Evolutionary conservation across 2,888 invertebrate genomes (phyloP).

Genomic region (Adela reaumurella): DNA sequence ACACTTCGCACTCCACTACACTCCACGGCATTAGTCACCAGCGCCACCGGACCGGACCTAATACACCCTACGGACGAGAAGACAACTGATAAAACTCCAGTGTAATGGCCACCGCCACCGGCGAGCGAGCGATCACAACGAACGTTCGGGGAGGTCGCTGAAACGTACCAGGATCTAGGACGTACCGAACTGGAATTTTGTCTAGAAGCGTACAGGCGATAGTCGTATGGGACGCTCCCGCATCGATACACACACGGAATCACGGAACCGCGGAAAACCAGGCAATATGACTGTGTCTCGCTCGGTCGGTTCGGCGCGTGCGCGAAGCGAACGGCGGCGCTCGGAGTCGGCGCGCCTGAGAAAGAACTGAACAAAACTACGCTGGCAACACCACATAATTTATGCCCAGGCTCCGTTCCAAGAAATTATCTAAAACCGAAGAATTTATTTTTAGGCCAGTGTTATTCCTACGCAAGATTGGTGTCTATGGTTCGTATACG

Average conservation of each 20-base stretch:
- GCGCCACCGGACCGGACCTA: background rate
- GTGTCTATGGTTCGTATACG: no score
- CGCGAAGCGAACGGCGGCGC: background rate
- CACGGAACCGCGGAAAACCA: background rate
- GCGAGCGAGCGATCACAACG: background rate
- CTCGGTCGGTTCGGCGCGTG: background rate
- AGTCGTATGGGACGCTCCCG: background rate
- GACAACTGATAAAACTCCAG: background rate
- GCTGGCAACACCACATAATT: no score
- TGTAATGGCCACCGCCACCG: background rate
- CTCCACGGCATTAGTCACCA: background rate
- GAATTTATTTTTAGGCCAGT: no score
- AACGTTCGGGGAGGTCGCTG: background rate
- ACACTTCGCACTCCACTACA: background rate
- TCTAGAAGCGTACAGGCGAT: background rate
- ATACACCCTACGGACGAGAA: background rate
- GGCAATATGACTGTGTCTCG: background rate
- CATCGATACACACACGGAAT: background rate
- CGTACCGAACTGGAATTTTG: background rate
- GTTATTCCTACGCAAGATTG: no score
- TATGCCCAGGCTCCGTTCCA: no score
- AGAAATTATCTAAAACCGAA: no score
- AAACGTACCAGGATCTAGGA: background rate
- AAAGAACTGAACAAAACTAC: no score
- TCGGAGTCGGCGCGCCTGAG: background rate